A percentile compares a stretch with the other conserved stretches of the same genome.
These are phyloP conservation scores for Rhinichthys klamathensis DNA, from an alignment of 2,113 vertebrate genomes.

Conservation along the genomic window DNA sequence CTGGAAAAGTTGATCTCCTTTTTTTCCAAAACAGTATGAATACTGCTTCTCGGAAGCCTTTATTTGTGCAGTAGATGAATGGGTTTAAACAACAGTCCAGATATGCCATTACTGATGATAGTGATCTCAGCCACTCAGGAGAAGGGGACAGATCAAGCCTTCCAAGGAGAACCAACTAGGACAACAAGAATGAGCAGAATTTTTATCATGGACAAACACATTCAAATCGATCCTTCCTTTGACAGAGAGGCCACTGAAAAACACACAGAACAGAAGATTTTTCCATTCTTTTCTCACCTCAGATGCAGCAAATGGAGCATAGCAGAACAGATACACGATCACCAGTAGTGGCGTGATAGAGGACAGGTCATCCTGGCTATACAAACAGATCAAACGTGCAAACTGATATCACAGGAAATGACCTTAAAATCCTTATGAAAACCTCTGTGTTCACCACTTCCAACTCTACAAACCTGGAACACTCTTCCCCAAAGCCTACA, in stretches of 20 bases:
- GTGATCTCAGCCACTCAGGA: conserved; percentile 74
- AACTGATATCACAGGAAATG: background rate
- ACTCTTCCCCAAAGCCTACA: conserved; percentile 38
- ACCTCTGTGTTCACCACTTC: background rate
- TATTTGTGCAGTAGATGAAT: conserved; percentile 73
- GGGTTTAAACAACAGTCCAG: conserved; percentile 76
- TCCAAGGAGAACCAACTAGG: conserved; percentile 72
- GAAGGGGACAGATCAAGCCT: conserved; percentile 67
- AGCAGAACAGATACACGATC: conserved; percentile 69
- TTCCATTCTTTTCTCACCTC: conserved; percentile 66
- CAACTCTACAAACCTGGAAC: conserved; percentile 58
- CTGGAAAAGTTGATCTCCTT: conserved; percentile 52
- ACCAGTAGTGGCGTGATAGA: conserved; percentile 70
- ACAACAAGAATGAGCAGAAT: background rate
- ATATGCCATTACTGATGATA: conserved; percentile 75
- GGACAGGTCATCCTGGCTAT: conserved; percentile 68
- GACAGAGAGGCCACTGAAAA: background rate
- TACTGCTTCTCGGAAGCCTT: conserved; percentile 68
- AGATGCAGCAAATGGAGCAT: conserved; percentile 72
- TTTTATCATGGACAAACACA: background rate
- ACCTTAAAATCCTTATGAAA: background rate
- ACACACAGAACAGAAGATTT: background rate
- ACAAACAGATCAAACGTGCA: conserved; percentile 25
- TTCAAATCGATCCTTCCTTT: background rate
- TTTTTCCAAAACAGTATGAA: conserved; percentile 73